phyloP scores from a whole-genome alignment of 2,888 invertebrate species.

The Elmis aenea region DNA sequence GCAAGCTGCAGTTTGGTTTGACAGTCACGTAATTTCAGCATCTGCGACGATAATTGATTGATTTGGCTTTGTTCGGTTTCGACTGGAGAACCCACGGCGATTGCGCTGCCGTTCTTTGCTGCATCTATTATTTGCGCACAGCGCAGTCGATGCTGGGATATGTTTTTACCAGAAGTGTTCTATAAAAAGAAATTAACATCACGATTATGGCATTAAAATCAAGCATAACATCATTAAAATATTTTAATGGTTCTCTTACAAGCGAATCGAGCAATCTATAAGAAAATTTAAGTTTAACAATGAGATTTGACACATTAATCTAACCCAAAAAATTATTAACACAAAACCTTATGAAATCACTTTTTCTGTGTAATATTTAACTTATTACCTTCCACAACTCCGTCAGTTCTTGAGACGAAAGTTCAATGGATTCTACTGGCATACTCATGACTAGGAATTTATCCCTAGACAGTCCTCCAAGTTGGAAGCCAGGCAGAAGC shows the following conservation, averaged over 20 bases:
- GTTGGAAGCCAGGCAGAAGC: constrained; percentile 67
- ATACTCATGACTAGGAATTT: constrained; percentile 86
- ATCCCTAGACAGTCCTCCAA: constrained; percentile 67
- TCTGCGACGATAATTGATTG: constrained; percentile 32
- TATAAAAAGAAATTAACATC: constrained; percentile 21
- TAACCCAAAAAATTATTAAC: constrained; percentile 1
- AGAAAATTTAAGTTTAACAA: not conserved
- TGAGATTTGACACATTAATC: constrained; percentile 1
- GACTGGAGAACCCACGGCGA: constrained; percentile 9
- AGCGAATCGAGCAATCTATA: not conserved
- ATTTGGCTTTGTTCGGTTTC: constrained; percentile 30
- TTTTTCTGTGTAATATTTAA: constrained; percentile 2
- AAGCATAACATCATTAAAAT: constrained; percentile 3
- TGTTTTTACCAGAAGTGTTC: constrained; percentile 38
- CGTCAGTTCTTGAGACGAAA: constrained; percentile 57
- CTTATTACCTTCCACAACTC: constrained; percentile 67
- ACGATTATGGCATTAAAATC: constrained; percentile 3
- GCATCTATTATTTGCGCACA: constrained; percentile 54
- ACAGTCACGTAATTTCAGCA: constrained; percentile 45
- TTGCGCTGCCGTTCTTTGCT: constrained; percentile 36
- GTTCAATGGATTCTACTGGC: constrained; percentile 54
- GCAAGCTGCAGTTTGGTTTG: constrained; percentile 49
- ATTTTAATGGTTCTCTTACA: not conserved
- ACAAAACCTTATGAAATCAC: constrained; percentile 1
- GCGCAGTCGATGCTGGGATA: constrained; percentile 68